phyloP scores from a whole-genome alignment of 2,113 vertebrate species.

The Orthonyx spaldingii region DNA sequence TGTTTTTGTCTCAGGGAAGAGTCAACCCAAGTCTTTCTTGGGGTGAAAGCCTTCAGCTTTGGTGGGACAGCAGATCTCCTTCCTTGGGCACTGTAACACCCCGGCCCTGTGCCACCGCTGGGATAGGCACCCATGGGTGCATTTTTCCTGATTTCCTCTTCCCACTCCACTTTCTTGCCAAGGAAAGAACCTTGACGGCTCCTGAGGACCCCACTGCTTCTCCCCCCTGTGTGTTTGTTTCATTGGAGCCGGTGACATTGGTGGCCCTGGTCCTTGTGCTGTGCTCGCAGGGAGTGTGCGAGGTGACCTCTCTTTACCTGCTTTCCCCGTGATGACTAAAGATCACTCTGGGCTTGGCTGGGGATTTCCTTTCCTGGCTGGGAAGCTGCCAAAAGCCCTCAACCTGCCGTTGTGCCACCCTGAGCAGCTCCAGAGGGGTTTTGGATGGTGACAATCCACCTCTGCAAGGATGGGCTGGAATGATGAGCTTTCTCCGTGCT shows the following conservation, averaged over 20 bases:
- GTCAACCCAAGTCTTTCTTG: not conserved
- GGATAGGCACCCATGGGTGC: not conserved
- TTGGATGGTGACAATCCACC: not conserved
- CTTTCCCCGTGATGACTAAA: not conserved
- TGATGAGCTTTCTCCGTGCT: not conserved
- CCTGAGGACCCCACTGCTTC: not conserved
- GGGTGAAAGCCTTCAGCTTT: not conserved
- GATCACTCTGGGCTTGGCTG: not conserved
- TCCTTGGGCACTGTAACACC: not conserved
- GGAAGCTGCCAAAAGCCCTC: not conserved
- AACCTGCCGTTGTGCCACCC: not conserved
- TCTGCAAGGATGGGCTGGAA: not conserved
- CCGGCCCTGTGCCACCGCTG: fast-evolving
- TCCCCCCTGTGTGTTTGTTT: not conserved
- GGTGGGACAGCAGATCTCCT: not conserved
- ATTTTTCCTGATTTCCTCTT: not conserved
- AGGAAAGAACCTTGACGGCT: not conserved
- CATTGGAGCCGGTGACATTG: not conserved
- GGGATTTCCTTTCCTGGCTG: not conserved
- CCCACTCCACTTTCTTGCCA: fast-evolving
- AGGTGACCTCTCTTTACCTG: not conserved
- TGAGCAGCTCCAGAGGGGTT: fast-evolving
- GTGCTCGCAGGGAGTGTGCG: fast-evolving
- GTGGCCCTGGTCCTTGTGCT: not conserved
- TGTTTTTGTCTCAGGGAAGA: not conserved